These are phyloP conservation scores for Choloepus hoffmanni DNA, from an alignment of 2,113 vertebrate genomes.

Conservation along the genomic window DNA sequence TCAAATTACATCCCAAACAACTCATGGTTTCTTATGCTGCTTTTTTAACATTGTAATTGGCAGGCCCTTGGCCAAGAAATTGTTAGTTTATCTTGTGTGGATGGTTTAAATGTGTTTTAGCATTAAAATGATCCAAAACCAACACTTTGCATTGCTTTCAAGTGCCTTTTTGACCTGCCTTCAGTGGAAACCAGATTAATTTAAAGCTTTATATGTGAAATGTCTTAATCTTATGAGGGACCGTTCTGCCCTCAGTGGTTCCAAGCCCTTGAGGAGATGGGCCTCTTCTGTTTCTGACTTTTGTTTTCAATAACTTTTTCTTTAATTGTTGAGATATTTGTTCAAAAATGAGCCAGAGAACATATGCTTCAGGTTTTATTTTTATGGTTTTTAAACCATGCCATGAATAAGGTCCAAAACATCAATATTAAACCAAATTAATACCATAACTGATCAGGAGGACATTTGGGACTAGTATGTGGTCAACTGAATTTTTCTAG, in stretches of 20 bases:
- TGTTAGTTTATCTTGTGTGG: constrained; percentile 80
- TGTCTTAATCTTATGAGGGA: constrained; percentile 66
- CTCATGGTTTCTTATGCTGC: constrained; percentile 58
- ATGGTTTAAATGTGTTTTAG: constrained; percentile 80
- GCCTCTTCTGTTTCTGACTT: constrained; percentile 34
- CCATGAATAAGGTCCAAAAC: constrained; percentile 78
- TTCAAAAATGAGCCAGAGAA: constrained; percentile 63
- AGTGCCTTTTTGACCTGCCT: constrained; percentile 76
- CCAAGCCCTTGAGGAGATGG: constrained; percentile 50
- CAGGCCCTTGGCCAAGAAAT: constrained; percentile 72
- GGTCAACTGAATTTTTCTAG: constrained; percentile 61
- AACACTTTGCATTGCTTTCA: constrained; percentile 76
- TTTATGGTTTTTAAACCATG: constrained; percentile 70
- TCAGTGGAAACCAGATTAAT: constrained; percentile 69
- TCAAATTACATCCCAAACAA: constrained; percentile 76
- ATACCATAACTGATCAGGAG: constrained; percentile 66
- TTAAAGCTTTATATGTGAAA: constrained; percentile 70
- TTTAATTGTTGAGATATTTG: constrained; percentile 66
- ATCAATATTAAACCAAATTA: constrained; percentile 79
- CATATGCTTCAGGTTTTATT: constrained; percentile 77
- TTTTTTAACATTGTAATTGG: constrained; percentile 77
- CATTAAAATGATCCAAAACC: constrained; percentile 81
- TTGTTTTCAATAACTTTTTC: constrained; percentile 70
- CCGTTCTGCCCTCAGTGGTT: constrained; percentile 53
- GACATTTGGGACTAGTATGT: constrained; percentile 58